Percentiles rank a stretch among this genome's conserved stretches.
phyloP scores from a whole-genome alignment of 2,888 invertebrate species.

The Cantharis rufa region DNA sequence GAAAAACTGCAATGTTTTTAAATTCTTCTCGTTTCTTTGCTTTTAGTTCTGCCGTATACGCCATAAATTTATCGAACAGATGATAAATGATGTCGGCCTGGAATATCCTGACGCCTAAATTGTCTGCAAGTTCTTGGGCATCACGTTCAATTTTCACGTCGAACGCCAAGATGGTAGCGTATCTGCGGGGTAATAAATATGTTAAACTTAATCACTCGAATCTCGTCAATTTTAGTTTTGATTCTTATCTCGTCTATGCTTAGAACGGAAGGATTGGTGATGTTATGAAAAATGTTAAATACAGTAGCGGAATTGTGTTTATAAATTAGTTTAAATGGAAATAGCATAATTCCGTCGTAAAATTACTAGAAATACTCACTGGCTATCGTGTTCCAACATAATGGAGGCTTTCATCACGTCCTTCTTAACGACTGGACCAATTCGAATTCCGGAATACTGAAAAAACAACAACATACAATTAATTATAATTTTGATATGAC shows the following conservation, averaged over 20 bases:
- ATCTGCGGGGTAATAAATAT: conserved; percentile 60
- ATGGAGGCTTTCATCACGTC: conserved; percentile 99
- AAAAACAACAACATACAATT: not conserved
- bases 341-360: not conserved
- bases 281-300: conserved; percentile 40
- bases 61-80: conserved; percentile 95
- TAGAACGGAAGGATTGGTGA: conserved; percentile 37
- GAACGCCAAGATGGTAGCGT: conserved; percentile 98
- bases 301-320: conserved; percentile 36
- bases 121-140: conserved; percentile 96
- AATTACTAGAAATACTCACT: conserved; percentile 64
- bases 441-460: conserved; percentile 96
- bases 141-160: conserved; percentile 98
- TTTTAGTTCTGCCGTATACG: conserved; percentile 88
- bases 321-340: conserved; percentile 3
- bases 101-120: conserved; percentile 93
- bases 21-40: conserved; percentile 92
- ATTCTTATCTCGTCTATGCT: conserved; percentile 41
- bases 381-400: conserved; percentile 97
- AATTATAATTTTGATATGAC: not conserved
- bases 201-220: not conserved
- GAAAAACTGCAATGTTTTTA: conserved; percentile 97
- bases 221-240: conserved; percentile 31
- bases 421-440: conserved; percentile 98
- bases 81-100: conserved; percentile 99